Evolutionary conservation across 2,113 vertebrate species (phyloP), one percentile per base, ranked within the genome.

Genomic region (Tenebrosternarchus preto): DNA sequence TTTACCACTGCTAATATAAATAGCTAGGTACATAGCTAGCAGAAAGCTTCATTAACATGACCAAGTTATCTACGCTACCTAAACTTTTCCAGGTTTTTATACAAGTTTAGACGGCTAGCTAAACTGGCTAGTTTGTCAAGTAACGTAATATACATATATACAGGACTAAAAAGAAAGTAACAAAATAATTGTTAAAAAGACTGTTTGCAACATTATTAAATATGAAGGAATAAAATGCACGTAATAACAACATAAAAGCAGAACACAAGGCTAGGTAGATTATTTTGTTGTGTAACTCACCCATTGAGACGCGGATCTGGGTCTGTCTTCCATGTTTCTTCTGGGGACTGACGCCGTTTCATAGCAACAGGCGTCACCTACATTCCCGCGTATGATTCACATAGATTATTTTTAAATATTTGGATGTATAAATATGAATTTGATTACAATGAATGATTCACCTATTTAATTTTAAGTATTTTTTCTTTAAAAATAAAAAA

Each of bases 281-380:
- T 31, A 5, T 60, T 19, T 20, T 15, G 29, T 71, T 63, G 64
- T 22, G 36, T 66, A 24, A 70, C 75, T 80, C 75, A 87, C 85
- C 71, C 73, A 64, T 6, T 56, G 78, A 39, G 78, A 66, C 59
- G 77, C 82, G 24, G 33, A 60, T 46, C 33, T 59, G 12, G 0
- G 29, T 55, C 71, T 36, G 76, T 89, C 88, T 15, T 91, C 88
- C 92, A 93, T 92, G 24, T 82, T 82, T 17, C 27, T 59, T 59
- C 27, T 20, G 3, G 36, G 19, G 4, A 63, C 1, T 29, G 36
- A 64, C 59, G 24, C 55, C 57, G 90, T 93, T 86, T 85, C 92
- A 15, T 88, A 86, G 83, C 79, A 84, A 84, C 83, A n/a, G 56
- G 4, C 0, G 17, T 39, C 20, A 17, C 25, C 1, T 11, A 19